Percentiles rank a stretch among this genome's conserved stretches.
These are phyloP conservation scores for Chirona hameri DNA, from an alignment of 2,888 invertebrate genomes.

Conservation along the genomic window DNA sequence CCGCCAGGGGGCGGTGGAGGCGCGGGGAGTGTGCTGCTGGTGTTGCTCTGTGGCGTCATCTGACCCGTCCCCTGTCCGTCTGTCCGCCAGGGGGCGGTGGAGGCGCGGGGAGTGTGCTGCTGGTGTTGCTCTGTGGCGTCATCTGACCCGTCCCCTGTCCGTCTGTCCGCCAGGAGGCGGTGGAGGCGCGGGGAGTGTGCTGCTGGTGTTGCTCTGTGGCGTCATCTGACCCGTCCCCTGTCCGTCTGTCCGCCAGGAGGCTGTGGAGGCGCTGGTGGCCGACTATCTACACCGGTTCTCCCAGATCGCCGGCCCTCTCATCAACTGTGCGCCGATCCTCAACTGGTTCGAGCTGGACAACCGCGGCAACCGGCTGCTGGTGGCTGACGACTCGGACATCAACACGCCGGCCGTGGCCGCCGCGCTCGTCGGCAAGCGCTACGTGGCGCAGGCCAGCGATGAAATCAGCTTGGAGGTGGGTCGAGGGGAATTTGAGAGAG, in stretches of 20 bases:
- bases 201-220: too few species aligned
- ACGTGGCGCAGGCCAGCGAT: constrained; percentile 73
- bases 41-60: too few species aligned
- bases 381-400: constrained; percentile 85
- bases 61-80: too few species aligned
- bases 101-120: too few species aligned
- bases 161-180: too few species aligned
- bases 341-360: constrained; percentile 95
- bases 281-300: constrained; percentile 82
- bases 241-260: constrained; percentile 47
- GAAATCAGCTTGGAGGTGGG: constrained; percentile 61
- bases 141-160: too few species aligned
- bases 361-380: constrained; percentile 72
- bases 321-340: constrained; percentile 94
- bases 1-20: too few species aligned
- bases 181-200: too few species aligned
- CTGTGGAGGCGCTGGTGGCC: constrained; percentile 59
- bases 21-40: too few species aligned
- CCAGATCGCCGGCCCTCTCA: constrained; percentile 80
- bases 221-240: too few species aligned
- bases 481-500: neutral
- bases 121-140: too few species aligned
- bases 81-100: too few species aligned
- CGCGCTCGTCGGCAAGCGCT: constrained; percentile 87
- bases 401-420: constrained; percentile 98